Base-by-base conservation (phyloP, 2,113 vertebrate species). In the Erinaceus europaeus region DNA sequence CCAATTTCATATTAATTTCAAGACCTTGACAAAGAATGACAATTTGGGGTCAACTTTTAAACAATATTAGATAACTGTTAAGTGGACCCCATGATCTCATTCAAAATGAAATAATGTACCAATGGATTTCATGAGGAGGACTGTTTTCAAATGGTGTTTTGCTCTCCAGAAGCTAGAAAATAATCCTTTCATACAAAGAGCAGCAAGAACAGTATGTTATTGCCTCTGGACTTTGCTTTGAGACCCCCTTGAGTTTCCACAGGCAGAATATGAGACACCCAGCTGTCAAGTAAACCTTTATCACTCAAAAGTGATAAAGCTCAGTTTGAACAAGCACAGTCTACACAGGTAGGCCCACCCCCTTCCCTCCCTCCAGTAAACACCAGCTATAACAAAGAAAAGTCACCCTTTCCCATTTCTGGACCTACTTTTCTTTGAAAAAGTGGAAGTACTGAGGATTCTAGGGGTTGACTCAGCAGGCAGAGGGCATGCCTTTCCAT, bases 31-130 rank as follows among this genome's bases (percentile, higher is more conserved):
- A 88, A 96, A 75, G 12, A 80, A 84, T 20, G 69, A 83, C 84
- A 86, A 46, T 75, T 75, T 85, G 61, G 87, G 88, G 80, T 93
- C 86, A 68, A 42, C 61, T 74, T 89, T 93, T 87, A 69, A 94
- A 65, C 48, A 91, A 83, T 91, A 64, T 4, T 8, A 11, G n/a
- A 86, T 84, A 92, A 93, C 29, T 82, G 71, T 36, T 13, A 93
- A 84, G 48, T 38, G 1, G 5, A 79, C 46, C 82, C 52, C 67
- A 88, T 89, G 85, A 77, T 23, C 80, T 32, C 29, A 61, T 88
- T 91, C 87, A 93, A 92, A 85, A 65, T 81, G 87, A 94, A 86
- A 91, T 38, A 59, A 94, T 64, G 59, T 89, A 82, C 52, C 2
- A 69, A 93, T 34, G 65, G 80, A 89, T 74, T 92, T 83, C 36